These are phyloP conservation scores for Dasyurus viverrinus DNA, from an alignment of 2,113 vertebrate species.

Conservation along the genomic window DNA sequence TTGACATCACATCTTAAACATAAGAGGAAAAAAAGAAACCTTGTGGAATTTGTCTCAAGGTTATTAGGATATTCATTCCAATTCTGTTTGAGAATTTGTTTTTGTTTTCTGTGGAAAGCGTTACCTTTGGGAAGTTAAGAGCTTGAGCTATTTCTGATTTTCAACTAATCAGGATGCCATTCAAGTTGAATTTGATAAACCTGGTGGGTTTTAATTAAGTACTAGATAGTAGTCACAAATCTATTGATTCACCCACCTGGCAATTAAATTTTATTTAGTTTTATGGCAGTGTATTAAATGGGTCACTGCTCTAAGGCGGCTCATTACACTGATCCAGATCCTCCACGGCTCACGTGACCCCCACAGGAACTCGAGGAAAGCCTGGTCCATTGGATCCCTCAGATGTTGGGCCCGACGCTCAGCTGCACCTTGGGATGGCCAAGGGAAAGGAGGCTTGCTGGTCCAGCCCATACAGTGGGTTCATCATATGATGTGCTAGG, in stretches of 20 bases:
- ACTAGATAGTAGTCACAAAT: neutral
- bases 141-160: neutral
- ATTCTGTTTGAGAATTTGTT: neutral
- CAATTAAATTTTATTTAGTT: neutral
- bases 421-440: neutral
- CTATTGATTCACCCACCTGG: neutral
- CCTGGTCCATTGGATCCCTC: too few relatives aligned
- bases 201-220: neutral
- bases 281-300: neutral
- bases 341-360: neutral
- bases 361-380: neutral
- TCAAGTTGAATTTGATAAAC: neutral
- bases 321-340: neutral
- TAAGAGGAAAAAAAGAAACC: conserved; percentile 37
- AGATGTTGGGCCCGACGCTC: too few relatives aligned
- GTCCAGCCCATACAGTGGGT: too few relatives aligned
- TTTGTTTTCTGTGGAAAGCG: neutral
- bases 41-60: too few relatives aligned
- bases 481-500: neutral
- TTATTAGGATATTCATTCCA: too few relatives aligned
- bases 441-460: too few relatives aligned
- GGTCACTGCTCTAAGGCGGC: neutral
- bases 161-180: neutral
- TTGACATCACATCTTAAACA: conserved; percentile 45
- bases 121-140: neutral